These are phyloP conservation scores for Ptychochromis oligacanthus DNA, from an alignment of 2,113 vertebrate genomes.

Conservation along the genomic window DNA sequence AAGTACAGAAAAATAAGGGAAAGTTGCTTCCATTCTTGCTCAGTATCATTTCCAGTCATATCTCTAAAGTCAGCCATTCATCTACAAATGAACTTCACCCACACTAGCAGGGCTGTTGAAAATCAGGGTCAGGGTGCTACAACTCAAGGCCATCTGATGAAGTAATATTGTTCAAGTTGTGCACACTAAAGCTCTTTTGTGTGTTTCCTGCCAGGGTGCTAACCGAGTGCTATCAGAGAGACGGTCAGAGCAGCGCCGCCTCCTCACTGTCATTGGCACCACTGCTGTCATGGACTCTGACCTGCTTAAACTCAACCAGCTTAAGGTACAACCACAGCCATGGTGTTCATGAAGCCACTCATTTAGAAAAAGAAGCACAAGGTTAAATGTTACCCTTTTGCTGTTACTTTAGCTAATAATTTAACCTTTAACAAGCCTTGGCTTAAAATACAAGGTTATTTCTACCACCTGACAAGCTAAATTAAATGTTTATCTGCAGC, in stretches of 20 bases:
- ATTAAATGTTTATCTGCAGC: not conserved
- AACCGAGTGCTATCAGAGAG: constrained; percentile 89
- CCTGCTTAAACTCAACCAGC: constrained; percentile 92
- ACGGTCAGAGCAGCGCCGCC: constrained; percentile 89
- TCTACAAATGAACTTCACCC: not conserved
- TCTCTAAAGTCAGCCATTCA: not conserved
- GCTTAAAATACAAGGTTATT: not conserved
- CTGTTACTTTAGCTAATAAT: not conserved
- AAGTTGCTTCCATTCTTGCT: not conserved
- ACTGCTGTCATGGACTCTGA: constrained; percentile 90
- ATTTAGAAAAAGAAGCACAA: not conserved
- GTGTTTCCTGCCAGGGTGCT: constrained; percentile 77
- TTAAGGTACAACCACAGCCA: constrained; percentile 81
- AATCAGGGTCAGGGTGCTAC: not conserved
- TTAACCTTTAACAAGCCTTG: not conserved
- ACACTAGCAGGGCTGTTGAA: not conserved
- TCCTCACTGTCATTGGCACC: constrained; percentile 90
- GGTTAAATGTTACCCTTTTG: not conserved
- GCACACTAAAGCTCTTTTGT: not conserved
- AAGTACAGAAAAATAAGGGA: not conserved
- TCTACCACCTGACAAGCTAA: not conserved
- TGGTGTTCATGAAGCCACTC: not conserved
- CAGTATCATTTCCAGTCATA: not conserved
- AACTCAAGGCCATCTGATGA: constrained; percentile 25
- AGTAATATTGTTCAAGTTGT: not conserved